Conservation (phyloP, 2,888 invertebrate species). For the Trachelus iudaicus region DNA sequence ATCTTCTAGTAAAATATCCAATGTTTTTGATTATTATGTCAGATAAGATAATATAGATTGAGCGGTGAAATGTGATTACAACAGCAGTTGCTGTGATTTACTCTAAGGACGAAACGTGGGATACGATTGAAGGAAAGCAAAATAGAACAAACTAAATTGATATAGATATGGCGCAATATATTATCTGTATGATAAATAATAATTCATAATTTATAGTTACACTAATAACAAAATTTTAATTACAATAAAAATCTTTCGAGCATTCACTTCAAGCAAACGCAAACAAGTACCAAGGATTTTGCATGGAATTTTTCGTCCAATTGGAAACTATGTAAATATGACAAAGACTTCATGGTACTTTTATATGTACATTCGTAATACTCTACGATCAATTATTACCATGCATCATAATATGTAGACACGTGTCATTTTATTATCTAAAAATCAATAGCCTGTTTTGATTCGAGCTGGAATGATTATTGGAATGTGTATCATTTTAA, state of each 20-base stretch:
- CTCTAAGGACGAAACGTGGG: background rate
- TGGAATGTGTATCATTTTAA: background rate
- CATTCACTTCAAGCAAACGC: background rate
- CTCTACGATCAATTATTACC: background rate
- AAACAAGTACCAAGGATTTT: background rate
- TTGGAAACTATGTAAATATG: background rate
- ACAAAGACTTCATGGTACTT: background rate
- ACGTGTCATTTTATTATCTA: background rate
- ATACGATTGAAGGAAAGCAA: background rate
- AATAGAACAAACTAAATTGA: background rate
- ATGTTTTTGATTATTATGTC: background rate
- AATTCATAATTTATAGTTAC: background rate
- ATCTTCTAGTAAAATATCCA: background rate
- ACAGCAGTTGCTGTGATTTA: no score
- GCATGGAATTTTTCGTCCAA: background rate
- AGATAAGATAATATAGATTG: background rate
- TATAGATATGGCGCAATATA: slow-evolving; percentile 1
- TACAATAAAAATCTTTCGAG: background rate
- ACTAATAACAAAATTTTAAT: background rate
- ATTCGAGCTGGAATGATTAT: background rate
- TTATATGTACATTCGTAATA: background rate
- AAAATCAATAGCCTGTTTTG: background rate
- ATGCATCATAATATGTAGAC: background rate
- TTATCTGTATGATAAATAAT: slow-evolving; percentile 4
- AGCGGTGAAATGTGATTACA: no score